phyloP scores from a whole-genome alignment of 2,113 vertebrate genomes.

The Riparia riparia region DNA sequence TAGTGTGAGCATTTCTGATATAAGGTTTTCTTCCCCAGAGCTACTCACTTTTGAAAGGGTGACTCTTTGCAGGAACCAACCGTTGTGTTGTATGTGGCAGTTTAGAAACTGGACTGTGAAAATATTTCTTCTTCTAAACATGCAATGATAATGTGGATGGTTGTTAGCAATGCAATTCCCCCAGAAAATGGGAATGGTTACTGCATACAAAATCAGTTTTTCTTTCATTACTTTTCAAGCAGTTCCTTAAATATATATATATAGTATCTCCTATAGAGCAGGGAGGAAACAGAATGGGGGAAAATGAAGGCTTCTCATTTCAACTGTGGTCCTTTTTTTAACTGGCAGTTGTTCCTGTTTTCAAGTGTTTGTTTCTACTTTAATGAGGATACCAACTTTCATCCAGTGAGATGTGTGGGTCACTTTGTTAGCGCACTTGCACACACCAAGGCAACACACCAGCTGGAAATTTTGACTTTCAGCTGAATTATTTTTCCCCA shows the following conservation, averaged over 20 bases:
- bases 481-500: slow-evolving; percentile 81
- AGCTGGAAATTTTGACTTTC: slow-evolving; percentile 83
- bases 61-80: not conserved
- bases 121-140: slow-evolving; percentile 36
- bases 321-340: slow-evolving; percentile 46
- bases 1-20: not conserved
- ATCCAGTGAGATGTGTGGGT: slow-evolving; percentile 78
- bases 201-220: slow-evolving; percentile 57
- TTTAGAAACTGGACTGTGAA: slow-evolving; percentile 40
- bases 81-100: not conserved
- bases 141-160: not conserved
- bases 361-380: slow-evolving; percentile 85
- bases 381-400: slow-evolving; percentile 85
- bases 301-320: slow-evolving; percentile 35
- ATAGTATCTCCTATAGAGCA: not conserved
- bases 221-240: slow-evolving; percentile 67
- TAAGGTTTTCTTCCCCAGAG: not conserved
- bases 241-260: slow-evolving; percentile 53
- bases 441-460: slow-evolving; percentile 72
- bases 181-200: slow-evolving; percentile 16
- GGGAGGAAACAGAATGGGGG: slow-evolving; percentile 49
- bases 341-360: slow-evolving; percentile 76
- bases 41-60: not conserved
- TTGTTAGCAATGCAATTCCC: slow-evolving; percentile 24
- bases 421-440: slow-evolving; percentile 77